Evolutionary conservation across 2,888 invertebrate species (phyloP).

Genomic region (Drosophila rellima): DNA sequence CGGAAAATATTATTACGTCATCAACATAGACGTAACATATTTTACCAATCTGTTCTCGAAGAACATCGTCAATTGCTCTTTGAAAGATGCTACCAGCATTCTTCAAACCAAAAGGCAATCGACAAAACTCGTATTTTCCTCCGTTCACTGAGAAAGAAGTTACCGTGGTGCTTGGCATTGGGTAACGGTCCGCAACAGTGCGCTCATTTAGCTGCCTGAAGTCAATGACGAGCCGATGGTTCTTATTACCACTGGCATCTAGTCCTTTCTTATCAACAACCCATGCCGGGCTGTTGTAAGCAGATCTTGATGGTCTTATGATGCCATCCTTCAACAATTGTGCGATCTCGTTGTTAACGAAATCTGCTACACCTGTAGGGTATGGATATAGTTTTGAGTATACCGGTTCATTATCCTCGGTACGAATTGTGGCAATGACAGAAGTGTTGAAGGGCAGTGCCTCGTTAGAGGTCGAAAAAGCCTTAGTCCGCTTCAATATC

Average conservation of each 20-base stretch:
- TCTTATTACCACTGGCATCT: not conserved
- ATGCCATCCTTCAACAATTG: not conserved
- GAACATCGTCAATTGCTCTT: slow-evolving; percentile 8
- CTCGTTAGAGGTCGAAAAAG: slow-evolving; percentile 10
- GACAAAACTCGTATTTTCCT: slow-evolving; percentile 10
- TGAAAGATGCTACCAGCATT: slow-evolving; percentile 12
- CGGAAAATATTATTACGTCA: slow-evolving; percentile 6
- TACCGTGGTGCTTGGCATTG: slow-evolving; percentile 5
- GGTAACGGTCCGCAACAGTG: slow-evolving; percentile 1
- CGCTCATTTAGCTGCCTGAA: slow-evolving; percentile 11
- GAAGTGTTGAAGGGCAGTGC: not conserved
- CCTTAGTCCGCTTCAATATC: not conserved
- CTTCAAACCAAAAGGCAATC: slow-evolving; percentile 1
- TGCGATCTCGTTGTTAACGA: slow-evolving; percentile 4
- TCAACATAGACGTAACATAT: slow-evolving; percentile 14
- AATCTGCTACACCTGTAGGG: not conserved
- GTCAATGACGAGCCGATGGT: slow-evolving; percentile 4
- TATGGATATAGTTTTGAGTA: not conserved
- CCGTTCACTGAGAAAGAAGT: slow-evolving; percentile 2
- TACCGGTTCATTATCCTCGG: not conserved
- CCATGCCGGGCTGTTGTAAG: slow-evolving; percentile 7
- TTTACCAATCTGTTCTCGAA: not conserved
- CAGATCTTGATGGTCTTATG: not conserved
- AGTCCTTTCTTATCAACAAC: slow-evolving; percentile 12
- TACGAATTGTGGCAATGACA: not conserved